phyloP scores from a whole-genome alignment of 1,140 invertebrate species.

The Campoletis sonorensis region DNA sequence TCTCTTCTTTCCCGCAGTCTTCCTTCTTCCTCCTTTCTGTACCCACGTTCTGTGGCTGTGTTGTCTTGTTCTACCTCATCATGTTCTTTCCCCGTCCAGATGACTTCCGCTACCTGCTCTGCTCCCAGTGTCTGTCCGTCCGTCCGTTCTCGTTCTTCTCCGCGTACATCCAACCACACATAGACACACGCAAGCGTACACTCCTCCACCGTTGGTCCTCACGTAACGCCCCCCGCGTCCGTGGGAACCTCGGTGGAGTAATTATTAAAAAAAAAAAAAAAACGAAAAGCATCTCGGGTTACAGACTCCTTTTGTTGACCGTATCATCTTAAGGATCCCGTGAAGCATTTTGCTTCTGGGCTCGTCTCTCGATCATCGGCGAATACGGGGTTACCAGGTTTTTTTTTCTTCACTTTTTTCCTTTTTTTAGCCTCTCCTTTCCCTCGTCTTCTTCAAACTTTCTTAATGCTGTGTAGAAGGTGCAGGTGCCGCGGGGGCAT shows the following conservation, averaged over 20 bases:
- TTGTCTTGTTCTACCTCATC: conserved; percentile 33
- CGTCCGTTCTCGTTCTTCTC: conserved; percentile 55
- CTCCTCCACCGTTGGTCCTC: conserved; percentile 60
- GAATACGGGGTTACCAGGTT: conserved; percentile 50
- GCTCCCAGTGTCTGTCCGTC: conserved; percentile 61
- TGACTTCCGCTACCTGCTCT: conserved; percentile 73
- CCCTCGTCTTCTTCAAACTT: not conserved
- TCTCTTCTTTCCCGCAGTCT: conserved; percentile 60
- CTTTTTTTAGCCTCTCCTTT: conserved; percentile 17
- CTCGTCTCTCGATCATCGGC: conserved; percentile 45
- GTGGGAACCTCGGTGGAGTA: conserved; percentile 74
- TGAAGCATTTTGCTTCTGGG: conserved; percentile 36
- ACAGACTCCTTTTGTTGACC: conserved; percentile 71
- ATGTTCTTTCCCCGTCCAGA: conserved; percentile 57
- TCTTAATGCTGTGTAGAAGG: conserved; percentile 1
- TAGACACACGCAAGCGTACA: conserved; percentile 13
- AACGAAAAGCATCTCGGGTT: conserved; percentile 66
- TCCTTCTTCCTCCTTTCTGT: conserved; percentile 47
- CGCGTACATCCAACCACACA: conserved; percentile 28
- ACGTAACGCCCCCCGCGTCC: conserved; percentile 74
- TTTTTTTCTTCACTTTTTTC: conserved; percentile 18
- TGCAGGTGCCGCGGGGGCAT: conserved; percentile 36
- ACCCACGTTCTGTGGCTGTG: not conserved
- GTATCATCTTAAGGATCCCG: conserved; percentile 73
- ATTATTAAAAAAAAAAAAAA: conserved; percentile 71